A percentile compares a stretch with the other conserved stretches of the same genome.
These are phyloP conservation scores for Catagonus wagneri DNA, from an alignment of 2,113 vertebrate genomes.

Conservation along the genomic window DNA sequence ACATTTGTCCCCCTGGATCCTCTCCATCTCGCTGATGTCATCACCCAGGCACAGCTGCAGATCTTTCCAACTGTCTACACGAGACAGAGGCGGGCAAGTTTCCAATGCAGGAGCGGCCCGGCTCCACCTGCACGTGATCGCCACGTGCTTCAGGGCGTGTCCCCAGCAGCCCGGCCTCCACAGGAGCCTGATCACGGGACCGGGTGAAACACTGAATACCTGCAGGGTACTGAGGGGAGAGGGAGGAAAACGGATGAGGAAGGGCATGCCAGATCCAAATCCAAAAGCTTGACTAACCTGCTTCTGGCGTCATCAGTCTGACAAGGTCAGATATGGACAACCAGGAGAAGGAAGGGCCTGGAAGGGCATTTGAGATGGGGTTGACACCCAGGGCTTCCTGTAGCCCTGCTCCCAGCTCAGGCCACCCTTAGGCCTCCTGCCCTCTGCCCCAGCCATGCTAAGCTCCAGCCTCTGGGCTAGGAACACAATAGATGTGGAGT, in stretches of 20 bases:
- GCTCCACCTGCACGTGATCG: not conserved
- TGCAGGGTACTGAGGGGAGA: not conserved
- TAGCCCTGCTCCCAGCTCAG: no score
- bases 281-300: not conserved
- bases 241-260: not conserved
- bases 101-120: not conserved
- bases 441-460: no score
- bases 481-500: no score
- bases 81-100: not conserved
- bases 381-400: no score
- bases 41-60: not conserved
- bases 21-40: not conserved
- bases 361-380: no score
- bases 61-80: not conserved
- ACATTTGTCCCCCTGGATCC: not conserved
- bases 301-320: not conserved
- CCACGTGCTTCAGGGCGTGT: not conserved
- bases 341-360: no score
- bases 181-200: not conserved
- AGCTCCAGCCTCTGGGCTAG: no score
- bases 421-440: no score
- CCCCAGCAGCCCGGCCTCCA: not conserved
- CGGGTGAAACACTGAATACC: not conserved
- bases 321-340: no score
- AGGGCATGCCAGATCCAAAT: not conserved